phyloP scores from a whole-genome alignment of 1,140 invertebrate species.

The Lasaia peninsularis region DNA sequence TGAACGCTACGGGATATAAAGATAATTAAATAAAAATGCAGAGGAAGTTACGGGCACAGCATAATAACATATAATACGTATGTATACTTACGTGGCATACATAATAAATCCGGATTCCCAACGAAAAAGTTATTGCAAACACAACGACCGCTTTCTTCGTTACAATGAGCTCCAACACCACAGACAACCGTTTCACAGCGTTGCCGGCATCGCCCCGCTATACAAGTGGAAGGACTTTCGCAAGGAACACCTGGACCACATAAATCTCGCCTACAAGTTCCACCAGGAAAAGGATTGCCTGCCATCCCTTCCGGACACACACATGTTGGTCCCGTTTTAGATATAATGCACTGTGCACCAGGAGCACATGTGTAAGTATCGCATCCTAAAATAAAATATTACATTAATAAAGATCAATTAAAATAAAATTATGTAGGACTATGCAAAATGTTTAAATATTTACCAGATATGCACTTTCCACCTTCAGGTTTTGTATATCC shows the following conservation, averaged over 20 bases:
- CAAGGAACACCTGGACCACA: constrained; percentile 88
- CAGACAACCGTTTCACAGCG: constrained; percentile 91
- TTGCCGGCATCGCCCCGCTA: constrained; percentile 90
- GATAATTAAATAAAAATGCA: too few relatives aligned
- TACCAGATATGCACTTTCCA: constrained; percentile 89
- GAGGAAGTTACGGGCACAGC: too few relatives aligned
- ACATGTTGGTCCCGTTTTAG: constrained; percentile 90
- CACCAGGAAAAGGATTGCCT: constrained; percentile 94
- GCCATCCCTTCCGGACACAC: constrained; percentile 90
- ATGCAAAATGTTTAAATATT: constrained; percentile 30
- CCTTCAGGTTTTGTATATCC: constrained; percentile 87
- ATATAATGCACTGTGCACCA: constrained; percentile 93
- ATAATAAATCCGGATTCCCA: constrained; percentile 92
- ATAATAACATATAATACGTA: too few relatives aligned
- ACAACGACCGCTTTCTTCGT: constrained; percentile 88
- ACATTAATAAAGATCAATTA: neutral
- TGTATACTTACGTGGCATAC: constrained; percentile 92
- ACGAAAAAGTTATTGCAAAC: constrained; percentile 91
- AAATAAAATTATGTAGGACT: neutral
- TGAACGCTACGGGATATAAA: too few relatives aligned
- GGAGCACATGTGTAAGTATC: constrained; percentile 87
- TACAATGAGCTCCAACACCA: constrained; percentile 86
- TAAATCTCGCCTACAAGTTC: constrained; percentile 86
- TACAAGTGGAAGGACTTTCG: constrained; percentile 86
- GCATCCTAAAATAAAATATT: constrained; percentile 79